Percentiles rank a stretch among this genome's conserved stretches.
These are phyloP conservation scores for Python bivittatus DNA, from an alignment of 2,113 vertebrate genomes.

Conservation along the genomic window DNA sequence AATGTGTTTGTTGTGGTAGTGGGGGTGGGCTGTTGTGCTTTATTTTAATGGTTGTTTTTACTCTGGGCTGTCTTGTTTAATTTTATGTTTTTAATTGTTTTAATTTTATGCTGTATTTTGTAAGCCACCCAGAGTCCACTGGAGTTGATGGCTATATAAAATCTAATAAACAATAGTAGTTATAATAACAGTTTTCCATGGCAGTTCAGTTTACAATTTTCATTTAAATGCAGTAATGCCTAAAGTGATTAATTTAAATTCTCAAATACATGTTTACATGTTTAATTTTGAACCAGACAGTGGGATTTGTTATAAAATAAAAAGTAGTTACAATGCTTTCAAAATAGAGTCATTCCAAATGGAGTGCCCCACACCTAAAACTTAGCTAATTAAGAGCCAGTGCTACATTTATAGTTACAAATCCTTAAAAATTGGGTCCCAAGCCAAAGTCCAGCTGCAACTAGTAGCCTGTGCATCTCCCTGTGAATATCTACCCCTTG, in stretches of 20 bases:
- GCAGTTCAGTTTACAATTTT: not conserved
- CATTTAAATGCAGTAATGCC: not conserved
- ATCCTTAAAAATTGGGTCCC: not conserved
- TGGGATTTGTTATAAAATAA: not conserved
- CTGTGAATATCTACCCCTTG: not conserved
- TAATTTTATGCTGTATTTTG: not conserved
- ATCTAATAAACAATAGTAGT: not conserved
- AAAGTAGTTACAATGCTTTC: not conserved
- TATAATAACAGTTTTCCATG: not conserved
- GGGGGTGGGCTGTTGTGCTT: not conserved
- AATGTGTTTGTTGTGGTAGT: not conserved
- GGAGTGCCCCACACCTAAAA: not conserved
- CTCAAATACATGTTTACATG: not conserved
- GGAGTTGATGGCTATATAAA: not conserved
- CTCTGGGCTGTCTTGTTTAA: not conserved
- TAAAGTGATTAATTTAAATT: not conserved
- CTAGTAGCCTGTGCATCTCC: not conserved
- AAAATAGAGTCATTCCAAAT: not conserved
- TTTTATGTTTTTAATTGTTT: not conserved
- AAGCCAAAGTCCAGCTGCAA: not conserved
- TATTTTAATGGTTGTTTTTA: not conserved
- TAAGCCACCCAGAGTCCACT: not conserved
- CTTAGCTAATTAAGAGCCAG: not conserved
- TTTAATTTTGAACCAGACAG: not conserved
- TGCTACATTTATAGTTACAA: not conserved